Base-by-base conservation (phyloP, 30 jellyfish, hydroid and myxozoan species). In the Aurelia sp. region DNA sequence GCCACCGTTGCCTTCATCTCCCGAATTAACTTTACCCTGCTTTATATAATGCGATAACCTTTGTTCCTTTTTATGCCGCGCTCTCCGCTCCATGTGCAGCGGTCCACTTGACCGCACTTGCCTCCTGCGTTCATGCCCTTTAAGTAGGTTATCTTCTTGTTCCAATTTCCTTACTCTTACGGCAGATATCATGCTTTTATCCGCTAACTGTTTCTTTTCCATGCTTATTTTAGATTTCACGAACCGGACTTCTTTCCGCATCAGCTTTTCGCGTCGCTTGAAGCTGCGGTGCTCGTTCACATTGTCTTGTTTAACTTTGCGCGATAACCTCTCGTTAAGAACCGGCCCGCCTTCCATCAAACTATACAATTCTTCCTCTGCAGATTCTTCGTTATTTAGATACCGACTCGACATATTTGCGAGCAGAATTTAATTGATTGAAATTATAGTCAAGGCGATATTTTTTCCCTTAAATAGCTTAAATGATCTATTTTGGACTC, bases 181-280 rank as follows among this genome's bases (percentile, higher is more conserved):
- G 3, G 86, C 92, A 15, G 92, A 67, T 48, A 70, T 68, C 80
- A 82, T 70, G 38, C 86, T 82, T 21, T 82, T 82, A 53, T 82
- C 92, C 19, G 72, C 86, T 70, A 82, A 24, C 70, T 51, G 73
- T 51, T 82, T 82, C 86, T 82, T 82, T 41, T 82, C 92, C 92
- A 82, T 82, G 71, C 86, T 82, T 13, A 82, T 82, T 44, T 82
- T 82, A 44, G 92, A 82, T 40, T 82, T 69, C 20, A 82, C 86
- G 24, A 82, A 82, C 72, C 92, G 53, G 8, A 82, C 85, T 30
- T 82, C 92, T 48, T 82, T 82, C 30, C 44, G 92, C 58, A 82
- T 82, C 40, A 82, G 81, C 40, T 82, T 82, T 55, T 82, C 92
- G 11, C 71, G 70, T n/a, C 92, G 70, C 63, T 50, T 55, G 8